Evolutionary conservation across 2,888 invertebrate genomes (phyloP).

Genomic region (Diploptera punctata): DNA sequence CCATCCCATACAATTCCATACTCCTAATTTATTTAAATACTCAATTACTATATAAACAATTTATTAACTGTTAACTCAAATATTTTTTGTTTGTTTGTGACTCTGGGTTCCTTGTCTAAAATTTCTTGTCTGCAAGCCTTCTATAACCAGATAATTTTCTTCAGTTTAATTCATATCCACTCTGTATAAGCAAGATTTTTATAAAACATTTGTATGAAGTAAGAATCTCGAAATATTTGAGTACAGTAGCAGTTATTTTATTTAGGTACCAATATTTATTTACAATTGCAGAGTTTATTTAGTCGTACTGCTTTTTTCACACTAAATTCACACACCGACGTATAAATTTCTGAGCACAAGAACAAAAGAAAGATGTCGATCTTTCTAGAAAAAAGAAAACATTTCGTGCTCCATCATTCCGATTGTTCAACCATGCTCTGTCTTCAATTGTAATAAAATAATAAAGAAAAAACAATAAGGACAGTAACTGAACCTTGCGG

Average conservation of each 20-base stretch:
- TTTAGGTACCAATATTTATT: neutral
- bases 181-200: no score
- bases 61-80: no score
- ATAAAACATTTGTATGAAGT: no score
- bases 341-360: neutral
- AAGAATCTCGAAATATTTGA: slow-evolving; percentile 1
- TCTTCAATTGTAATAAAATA: slow-evolving; percentile 10
- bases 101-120: no score
- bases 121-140: no score
- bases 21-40: no score
- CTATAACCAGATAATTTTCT: no score
- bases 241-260: neutral
- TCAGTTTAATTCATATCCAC: no score
- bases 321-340: neutral
- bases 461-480: slow-evolving; percentile 7
- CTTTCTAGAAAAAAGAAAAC: neutral
- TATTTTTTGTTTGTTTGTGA: no score
- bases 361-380: no score
- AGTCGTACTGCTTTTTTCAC: neutral
- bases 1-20: no score
- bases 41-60: no score
- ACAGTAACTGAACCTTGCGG: neutral
- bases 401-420: neutral
- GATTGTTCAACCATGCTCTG: neutral
- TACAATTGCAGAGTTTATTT: neutral